Evolutionary conservation across 2,888 invertebrate genomes (phyloP), one percentile per base, ranked within the genome.

Genomic region (Stratiomys singularior): DNA sequence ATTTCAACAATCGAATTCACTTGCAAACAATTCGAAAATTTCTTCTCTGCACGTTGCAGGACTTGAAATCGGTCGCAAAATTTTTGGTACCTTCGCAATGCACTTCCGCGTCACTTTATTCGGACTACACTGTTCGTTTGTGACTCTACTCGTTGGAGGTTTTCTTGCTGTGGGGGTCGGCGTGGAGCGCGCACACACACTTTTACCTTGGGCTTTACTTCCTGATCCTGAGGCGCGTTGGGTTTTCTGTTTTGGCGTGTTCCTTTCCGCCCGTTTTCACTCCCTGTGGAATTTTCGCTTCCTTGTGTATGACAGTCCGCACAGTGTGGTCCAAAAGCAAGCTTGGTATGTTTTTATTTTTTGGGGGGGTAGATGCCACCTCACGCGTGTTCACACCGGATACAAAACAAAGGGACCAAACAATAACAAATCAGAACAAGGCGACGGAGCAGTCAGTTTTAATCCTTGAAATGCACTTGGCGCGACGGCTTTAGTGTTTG

Each of bases 81-180:
- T 37, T 5, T 37, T 37, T 37, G 9, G 9, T 37, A 37, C 9
- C 9, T 37, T n/a, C 7, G 4, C 21, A 4, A 69, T 69, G 46
- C 69, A 69, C 69, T 69, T 69, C 69, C 46, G 46, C 46, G 69
- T 69, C 46, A 2, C 69, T 37, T 67, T 67, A 47, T 46, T 69
- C 46, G 69, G 69, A 46, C 46, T 44, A n/a, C 46, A 67, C 67
- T 67, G 67, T 67, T 47, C 21, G 21, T 11, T 30, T 37, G 37
- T 37, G 37, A 5, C 5, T 5, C 9, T 37, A 3, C 9, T 37
- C 37, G 3, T 37, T 37, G 37, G 5, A 37, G n/a, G 9, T 37
- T 37, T 37, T 9, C 37, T 37, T 37, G 37, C 3, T 3, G 9
- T 9, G 37, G 37, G 37, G 37, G 69, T 25, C 46, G 1, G 25